A percentile compares a stretch with the other conserved stretches of the same genome.
Evolutionary conservation across 2,888 invertebrate genomes (phyloP).

Genomic region (Neoaliturus tenellus): DNA sequence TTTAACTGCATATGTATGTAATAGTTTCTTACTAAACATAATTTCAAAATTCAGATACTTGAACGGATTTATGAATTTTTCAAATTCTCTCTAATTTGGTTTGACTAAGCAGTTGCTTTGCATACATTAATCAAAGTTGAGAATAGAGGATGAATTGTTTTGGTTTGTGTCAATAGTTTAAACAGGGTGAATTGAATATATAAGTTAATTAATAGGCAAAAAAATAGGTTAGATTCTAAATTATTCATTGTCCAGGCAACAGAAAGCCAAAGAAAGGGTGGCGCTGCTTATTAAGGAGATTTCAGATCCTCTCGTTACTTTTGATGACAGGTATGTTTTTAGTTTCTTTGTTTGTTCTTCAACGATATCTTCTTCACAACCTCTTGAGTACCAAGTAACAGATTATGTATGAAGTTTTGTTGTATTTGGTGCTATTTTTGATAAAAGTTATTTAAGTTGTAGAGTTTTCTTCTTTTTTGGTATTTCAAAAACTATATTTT

Average conservation of each 20-base stretch:
- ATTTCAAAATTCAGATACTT: too few species aligned
- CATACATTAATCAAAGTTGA: too few species aligned
- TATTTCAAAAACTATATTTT: too few species aligned
- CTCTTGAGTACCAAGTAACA: slow-evolving; percentile 18
- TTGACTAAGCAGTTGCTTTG: too few species aligned
- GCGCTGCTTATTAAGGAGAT: slow-evolving; percentile 40
- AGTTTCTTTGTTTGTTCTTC: not conserved
- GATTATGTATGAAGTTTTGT: slow-evolving; percentile 42
- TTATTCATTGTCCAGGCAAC: slow-evolving; percentile 25
- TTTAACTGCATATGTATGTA: too few species aligned
- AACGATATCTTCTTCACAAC: not conserved
- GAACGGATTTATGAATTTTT: too few species aligned
- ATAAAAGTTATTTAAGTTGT: not conserved
- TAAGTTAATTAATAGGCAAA: not conserved
- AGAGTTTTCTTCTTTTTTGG: not conserved
- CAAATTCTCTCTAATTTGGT: too few species aligned
- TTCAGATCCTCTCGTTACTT: not conserved
- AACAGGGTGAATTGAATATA: not conserved
- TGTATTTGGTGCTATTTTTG: slow-evolving; percentile 14
- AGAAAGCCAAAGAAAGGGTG: not conserved
- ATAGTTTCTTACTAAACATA: too few species aligned
- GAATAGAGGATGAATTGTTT: too few species aligned
- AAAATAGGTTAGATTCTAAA: not conserved
- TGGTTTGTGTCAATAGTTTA: too few species aligned
- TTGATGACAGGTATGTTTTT: slow-evolving; percentile 38